Percentiles rank a stretch among this genome's conserved stretches.
Evolutionary conservation across 2,888 invertebrate species (phyloP).

Genomic region (Ochropleura leucogaster): DNA sequence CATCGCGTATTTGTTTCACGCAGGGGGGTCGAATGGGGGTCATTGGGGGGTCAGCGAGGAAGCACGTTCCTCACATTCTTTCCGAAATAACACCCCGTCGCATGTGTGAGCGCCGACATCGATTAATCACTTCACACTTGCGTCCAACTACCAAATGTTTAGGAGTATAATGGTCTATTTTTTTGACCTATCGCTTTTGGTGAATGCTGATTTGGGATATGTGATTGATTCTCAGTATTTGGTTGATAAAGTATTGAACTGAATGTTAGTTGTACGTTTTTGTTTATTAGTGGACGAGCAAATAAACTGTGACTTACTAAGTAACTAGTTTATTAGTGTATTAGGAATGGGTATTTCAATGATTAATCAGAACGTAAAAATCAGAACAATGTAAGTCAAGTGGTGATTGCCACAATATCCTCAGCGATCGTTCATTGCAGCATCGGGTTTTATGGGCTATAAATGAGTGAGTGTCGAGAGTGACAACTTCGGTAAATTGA

Average conservation of each 20-base stretch:
- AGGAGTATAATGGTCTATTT: slow-evolving; percentile 73
- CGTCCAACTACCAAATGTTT: slow-evolving; percentile 68
- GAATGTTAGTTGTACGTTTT: background rate
- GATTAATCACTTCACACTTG: slow-evolving; percentile 88
- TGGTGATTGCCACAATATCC: slow-evolving; percentile 3
- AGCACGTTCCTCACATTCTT: slow-evolving; percentile 88
- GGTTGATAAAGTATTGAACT: slow-evolving; percentile 1
- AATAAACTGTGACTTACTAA: background rate
- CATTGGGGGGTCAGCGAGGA: slow-evolving; percentile 86
- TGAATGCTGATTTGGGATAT: slow-evolving; percentile 30
- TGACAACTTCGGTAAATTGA: background rate
- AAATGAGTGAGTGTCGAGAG: slow-evolving; percentile 10
- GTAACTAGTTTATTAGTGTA: background rate
- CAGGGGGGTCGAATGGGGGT: slow-evolving; percentile 86
- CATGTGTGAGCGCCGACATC: slow-evolving; percentile 80
- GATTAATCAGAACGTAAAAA: background rate
- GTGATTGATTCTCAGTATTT: slow-evolving; percentile 7
- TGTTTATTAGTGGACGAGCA: background rate
- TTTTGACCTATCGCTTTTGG: slow-evolving; percentile 56
- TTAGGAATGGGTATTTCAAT: background rate
- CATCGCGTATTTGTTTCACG: slow-evolving; percentile 83
- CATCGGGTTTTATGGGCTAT: slow-evolving; percentile 10
- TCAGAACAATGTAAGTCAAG: background rate
- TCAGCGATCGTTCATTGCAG: slow-evolving; percentile 1
- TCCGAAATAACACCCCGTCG: slow-evolving; percentile 86